Conservation (phyloP, 2,113 vertebrate genomes). For the Stictonetta naevosa region DNA sequence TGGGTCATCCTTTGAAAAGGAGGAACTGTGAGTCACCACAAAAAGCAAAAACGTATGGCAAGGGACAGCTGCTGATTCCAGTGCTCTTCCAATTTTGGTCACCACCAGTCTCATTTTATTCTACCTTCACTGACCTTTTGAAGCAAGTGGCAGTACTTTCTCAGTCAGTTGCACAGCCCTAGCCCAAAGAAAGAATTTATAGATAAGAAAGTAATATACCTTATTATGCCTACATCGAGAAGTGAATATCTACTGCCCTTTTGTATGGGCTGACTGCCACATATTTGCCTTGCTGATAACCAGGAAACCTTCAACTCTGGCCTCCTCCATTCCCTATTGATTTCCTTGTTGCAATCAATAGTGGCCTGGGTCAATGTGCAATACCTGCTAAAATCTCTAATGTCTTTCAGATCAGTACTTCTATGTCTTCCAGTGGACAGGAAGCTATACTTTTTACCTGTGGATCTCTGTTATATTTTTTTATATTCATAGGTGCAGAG, state of each 20-base stretch:
- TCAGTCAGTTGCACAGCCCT: background rate
- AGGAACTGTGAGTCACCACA: background rate
- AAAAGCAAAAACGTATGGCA: background rate
- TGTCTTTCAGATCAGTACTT: background rate
- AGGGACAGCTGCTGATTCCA: background rate
- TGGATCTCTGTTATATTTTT: background rate
- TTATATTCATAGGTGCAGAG: background rate
- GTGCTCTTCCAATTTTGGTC: background rate
- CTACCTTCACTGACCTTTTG: background rate
- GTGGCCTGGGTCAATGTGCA: background rate
- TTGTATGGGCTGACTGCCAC: background rate
- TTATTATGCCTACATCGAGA: background rate
- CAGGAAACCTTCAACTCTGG: constrained; percentile 37
- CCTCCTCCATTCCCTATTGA: background rate
- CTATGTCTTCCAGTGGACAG: background rate
- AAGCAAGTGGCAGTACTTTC: background rate
- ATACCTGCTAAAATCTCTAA: background rate
- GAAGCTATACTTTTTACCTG: background rate
- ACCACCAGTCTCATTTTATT: background rate
- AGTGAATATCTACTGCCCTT: background rate
- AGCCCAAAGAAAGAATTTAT: background rate
- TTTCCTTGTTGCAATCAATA: constrained; percentile 11
- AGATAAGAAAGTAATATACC: background rate
- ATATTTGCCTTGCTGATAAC: constrained; percentile 40
- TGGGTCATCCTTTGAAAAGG: background rate